A percentile compares a stretch with the other conserved stretches of the same genome.
Conservation (phyloP, 2,888 invertebrate species). For the Strigamia transsilvanica region DNA sequence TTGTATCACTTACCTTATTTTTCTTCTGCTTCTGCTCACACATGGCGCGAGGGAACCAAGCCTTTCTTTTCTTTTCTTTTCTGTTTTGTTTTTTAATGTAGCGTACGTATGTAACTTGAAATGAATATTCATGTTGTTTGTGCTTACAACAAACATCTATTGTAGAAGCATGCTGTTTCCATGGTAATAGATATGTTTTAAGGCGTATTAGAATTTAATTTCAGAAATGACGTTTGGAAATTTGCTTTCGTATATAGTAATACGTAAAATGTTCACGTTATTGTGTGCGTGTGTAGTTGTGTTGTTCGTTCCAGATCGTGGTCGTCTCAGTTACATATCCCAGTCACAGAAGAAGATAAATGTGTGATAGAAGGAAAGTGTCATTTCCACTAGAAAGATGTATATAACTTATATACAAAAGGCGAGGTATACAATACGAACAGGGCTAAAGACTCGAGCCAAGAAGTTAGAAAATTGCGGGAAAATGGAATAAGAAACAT, state of each 20-base stretch:
- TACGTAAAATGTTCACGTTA: not conserved
- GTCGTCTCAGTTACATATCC: conserved; percentile 24
- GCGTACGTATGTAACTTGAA: not conserved
- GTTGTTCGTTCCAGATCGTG: conserved; percentile 44
- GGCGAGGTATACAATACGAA: conserved; percentile 44
- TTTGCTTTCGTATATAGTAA: not conserved
- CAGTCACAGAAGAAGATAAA: conserved; percentile 43
- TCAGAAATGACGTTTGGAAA: not conserved
- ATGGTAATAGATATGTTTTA: conserved; percentile 2
- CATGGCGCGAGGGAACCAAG: not conserved
- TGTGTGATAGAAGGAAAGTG: conserved; percentile 45
- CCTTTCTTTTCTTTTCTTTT: not conserved
- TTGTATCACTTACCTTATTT: not conserved
- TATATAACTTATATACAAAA: conserved; percentile 34
- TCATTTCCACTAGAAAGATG: conserved; percentile 42
- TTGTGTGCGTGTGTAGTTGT: not conserved
- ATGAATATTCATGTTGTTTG: conserved; percentile 33
- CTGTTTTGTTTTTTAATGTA: not conserved
- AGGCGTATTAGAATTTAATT: not conserved
- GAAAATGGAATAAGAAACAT: conserved; percentile 49
- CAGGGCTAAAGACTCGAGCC: conserved; percentile 49
- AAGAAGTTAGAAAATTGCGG: conserved; percentile 44
- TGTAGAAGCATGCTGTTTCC: conserved; percentile 38
- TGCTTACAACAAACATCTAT: conserved; percentile 35
- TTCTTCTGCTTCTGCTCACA: not conserved